Base-by-base conservation (phyloP, 30 jellyfish, hydroid and myxozoan genomes). In the Clytia hemisphaerica region DNA sequence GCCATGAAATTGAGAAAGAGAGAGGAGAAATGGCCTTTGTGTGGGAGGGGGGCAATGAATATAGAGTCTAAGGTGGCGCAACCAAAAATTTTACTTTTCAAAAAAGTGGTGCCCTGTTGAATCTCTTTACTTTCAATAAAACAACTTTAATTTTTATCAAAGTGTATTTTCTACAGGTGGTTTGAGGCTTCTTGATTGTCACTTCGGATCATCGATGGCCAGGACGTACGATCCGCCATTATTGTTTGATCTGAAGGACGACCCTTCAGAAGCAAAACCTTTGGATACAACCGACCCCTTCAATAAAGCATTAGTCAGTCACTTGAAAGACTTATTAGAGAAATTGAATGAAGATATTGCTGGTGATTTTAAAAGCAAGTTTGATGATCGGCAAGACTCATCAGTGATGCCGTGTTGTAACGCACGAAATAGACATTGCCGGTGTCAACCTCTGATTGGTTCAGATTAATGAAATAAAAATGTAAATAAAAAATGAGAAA, bases 341-440 rank as follows among this genome's bases (percentile, higher is more conserved):
- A 28, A 57, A 14, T 18, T 18, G 28, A 28, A 18, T 15, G 25
- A 57, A 2, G 70, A 57, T 57, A 57, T 57, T 57, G 70, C 22
- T 4, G 28, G 16, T 25, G 70, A 57, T 18, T 21, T 21, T 2
- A 57, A 57, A 57, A 57, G 70, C 44, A 57, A 25, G 5, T 35
- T 57, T 4, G 70, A 57, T 33, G 16, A 25, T 4, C 18, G 54
- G 4, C 3, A 2, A 3, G 2, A 6, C 28, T 3, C 37, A 57
- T 21, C 37, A 2, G 70, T 57, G 5, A 25, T 25, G 28, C 70
- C 70, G 5, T 57, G 70, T 40, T 57, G 70, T 18, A 57, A 57
- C 28, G 6, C 44, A 28, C 25, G 28, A 28, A 25, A 57, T 57
- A 28, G 25, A 4, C 4, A n/a, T 3, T 57, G 70, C 44, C 44